Percentiles rank a stretch among this genome's conserved stretches.
Evolutionary conservation across 2,888 invertebrate genomes (phyloP).

Genomic region (Cremastinae sp.): DNA sequence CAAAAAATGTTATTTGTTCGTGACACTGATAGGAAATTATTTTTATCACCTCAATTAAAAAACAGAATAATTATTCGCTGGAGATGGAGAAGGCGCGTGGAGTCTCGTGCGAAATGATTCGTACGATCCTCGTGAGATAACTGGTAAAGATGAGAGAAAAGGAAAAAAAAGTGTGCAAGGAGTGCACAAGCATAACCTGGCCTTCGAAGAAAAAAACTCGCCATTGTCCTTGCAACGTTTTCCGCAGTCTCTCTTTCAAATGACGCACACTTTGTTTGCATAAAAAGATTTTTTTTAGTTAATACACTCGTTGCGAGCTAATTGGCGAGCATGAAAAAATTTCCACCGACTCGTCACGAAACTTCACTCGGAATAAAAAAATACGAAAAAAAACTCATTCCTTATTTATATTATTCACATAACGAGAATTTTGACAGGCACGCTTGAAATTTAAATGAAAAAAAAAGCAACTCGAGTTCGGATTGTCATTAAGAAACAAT

Average conservation of each 20-base stretch:
- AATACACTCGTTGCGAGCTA: neutral
- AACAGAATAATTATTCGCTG: constrained; percentile 12
- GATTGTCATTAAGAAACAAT: no score
- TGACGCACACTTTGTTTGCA: constrained; percentile 14
- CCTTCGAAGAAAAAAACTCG: constrained; percentile 41
- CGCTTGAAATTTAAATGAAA: no score
- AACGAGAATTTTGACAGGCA: no score
- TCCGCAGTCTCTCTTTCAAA: constrained; percentile 26
- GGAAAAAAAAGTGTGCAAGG: constrained; percentile 18
- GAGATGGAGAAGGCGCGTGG: constrained; percentile 13
- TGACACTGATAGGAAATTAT: no score
- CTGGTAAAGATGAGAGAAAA: constrained; percentile 31
- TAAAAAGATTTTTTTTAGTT: neutral
- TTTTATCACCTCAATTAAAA: no score
- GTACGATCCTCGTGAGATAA: constrained; percentile 25
- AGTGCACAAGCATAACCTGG: constrained; percentile 31
- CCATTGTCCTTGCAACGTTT: constrained; percentile 57
- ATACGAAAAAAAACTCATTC: no score
- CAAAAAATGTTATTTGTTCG: no score
- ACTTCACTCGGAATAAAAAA: no score
- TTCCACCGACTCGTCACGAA: no score
- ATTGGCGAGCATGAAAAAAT: no score
- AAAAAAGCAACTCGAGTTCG: no score
- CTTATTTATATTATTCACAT: no score
- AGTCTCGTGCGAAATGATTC: constrained; percentile 14